Base-by-base conservation (phyloP, 2,888 invertebrate species). In the Ditula angustiorana region DNA sequence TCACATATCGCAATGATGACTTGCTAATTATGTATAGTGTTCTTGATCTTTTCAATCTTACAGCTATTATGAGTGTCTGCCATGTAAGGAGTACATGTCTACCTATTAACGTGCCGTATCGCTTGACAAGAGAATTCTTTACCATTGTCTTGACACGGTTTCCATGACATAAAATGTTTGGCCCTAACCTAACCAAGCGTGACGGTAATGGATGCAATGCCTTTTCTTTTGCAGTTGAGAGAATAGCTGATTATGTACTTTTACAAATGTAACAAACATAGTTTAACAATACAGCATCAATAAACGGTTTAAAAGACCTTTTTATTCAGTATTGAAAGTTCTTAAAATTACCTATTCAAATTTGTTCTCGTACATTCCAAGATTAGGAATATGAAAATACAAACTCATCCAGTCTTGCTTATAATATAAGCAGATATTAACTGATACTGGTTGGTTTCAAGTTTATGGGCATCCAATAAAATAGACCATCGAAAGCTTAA, bases 1-100 rank as follows among this genome's bases (percentile, higher is more conserved):
- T 63, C 44, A 58, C 57, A 24, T 47, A 58, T 62, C 44, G 46
- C 23, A 13, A 44, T 28, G 19, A 4, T 13, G 37, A 52, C 37
- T 47, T 21, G 33, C 41, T 56, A 23, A 50, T 57, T 28, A 50
- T 44, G 21, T 50, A 1, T 30, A 33, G 33, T 35, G 23, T 44
- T 57, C 33, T 35, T 41, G 30, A 44, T 57, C 13, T 44, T 58
- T 46, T 52, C 57, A 21, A 52, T 33, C 33, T 44, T 44, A 33
- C 26, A 58, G 50, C 57, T 44, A 30, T 46, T 41, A 8, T 26
- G 11, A 41, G 50, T 23, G 46, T 13, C 21, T 19, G 24, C 62
- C n/a, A 37, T 16, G 3, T 13, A n/a, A 30, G 24, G 30, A 33
- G 19, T n/a, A n/a, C n/a, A n/a, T n/a, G n/a, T n/a, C 33, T n/a